Evolutionary conservation across 2,888 invertebrate species (phyloP), one percentile per base, ranked within the genome.

Genomic region (Bellardia pandia): DNA sequence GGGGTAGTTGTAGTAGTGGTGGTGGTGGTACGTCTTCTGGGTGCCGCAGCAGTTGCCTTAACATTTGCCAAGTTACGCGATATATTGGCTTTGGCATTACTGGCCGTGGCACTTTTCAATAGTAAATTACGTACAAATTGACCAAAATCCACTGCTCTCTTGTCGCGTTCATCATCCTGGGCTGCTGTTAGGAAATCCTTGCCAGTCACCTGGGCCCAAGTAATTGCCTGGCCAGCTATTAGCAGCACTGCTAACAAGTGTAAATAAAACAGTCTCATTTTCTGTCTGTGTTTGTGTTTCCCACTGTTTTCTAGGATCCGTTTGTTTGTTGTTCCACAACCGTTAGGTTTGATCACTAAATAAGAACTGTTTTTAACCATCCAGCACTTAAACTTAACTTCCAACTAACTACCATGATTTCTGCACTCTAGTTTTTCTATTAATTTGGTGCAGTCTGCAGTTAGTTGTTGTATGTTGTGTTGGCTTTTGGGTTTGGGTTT

Each of bases 31-130:
- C 71, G 77, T 37, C 71, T 71, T 23, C 76, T 60, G 5, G 84
- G 74, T n/a, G 75, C 66, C 7, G 48, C 4, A 5, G 58, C 75
- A 0, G 86, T 75, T 3, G 86, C 88, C 64, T 87, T 87, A 0
- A 48, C 51, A 69, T 85, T 86, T 23, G 72, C 13, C 51, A 80
- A 11, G 33, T 84, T 86, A 23, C 86, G 58, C 0, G 76, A 48
- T 0, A 90, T 30, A 66, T 90, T 89, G 60, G 89, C 89, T 86
- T 92, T 92, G 23, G 87, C 87, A 76, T 86, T 90, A 71, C 92
- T 91, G 13, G 91, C 62, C 8, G 90, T 88, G 2, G 90, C 92
- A 80, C 92, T 92, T 77, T 92, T 91, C 40, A 90, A 89, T 75
- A 92, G 86, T 33, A 92, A 64, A 88, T 90, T 92, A 9, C 92